Base-by-base conservation (phyloP, 1,140 invertebrate genomes). In the Pseudoatta argentina region DNA sequence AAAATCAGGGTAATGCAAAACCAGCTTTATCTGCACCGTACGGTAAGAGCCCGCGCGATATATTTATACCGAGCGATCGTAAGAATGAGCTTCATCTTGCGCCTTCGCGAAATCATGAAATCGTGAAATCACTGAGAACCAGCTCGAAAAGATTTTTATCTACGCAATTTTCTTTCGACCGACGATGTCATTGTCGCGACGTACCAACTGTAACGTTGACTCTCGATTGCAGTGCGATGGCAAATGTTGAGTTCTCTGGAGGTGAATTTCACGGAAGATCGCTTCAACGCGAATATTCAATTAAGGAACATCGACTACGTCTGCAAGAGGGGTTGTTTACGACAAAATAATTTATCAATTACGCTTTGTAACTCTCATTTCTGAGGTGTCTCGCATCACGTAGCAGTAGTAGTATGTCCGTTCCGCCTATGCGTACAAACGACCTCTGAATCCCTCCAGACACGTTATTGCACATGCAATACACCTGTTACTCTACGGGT, bases 401-500 rank as follows among this genome's bases (percentile, higher is more conserved):
- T 44, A 48, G 72, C 64, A 57, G 48, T 77, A 61, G 55, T 71
- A 67, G 53, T 66, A 24, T 57, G 55, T 39, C 44, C 55, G 81
- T 55, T 88, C 83, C 73, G 71, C 44, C 48, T 64, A 64, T 55
- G 57, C 71, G 71, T 81, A 88, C 71, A 88, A 88, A 81, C 71
- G 87, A 71, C 75, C 61, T 55, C 66, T 78, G 59, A 27, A 72
- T 71, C 85, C 44, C 14, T 67, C 5, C 64, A 71, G 71, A 86
- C 83, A 86, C 90, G 89, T 90, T 91, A 90, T 92, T 92, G 92
- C 92, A 92, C 92, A 91, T 92, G 86, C 89, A 93, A 93, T 94
- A 89, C 93, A 94, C 94, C 94, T 94, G 94, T 94, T 94, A 92
- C 91, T 88, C 83, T 91, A 92, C 86, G 82, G 73, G 51, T 92